phyloP scores from a whole-genome alignment of 2,888 invertebrate species.

The Trichopria drosophilae region DNA sequence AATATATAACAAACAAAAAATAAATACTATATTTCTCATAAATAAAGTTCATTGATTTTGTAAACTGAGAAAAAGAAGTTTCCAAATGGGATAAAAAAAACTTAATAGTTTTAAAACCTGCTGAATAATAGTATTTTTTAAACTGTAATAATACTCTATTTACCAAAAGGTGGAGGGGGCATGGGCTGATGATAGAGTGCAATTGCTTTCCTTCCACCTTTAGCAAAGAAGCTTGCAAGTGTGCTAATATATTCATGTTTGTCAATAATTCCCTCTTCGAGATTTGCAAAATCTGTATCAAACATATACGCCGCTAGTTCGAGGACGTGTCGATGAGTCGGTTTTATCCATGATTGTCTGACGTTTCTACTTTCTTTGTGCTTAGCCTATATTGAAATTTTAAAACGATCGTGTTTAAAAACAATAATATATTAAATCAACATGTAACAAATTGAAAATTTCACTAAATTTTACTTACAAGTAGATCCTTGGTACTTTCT shows the following conservation, averaged over 20 bases:
- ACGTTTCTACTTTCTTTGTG: slow-evolving; percentile 65
- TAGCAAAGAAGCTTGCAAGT: slow-evolving; percentile 66
- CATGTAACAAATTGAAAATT: not conserved
- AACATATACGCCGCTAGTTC: slow-evolving; percentile 68
- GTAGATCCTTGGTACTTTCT: slow-evolving; percentile 43
- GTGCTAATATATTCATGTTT: slow-evolving; percentile 66
- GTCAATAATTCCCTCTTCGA: slow-evolving; percentile 74
- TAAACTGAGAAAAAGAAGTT: not conserved
- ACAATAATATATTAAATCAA: not conserved
- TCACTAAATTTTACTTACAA: slow-evolving; percentile 39
- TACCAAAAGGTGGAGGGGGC: slow-evolving; percentile 69
- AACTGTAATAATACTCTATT: slow-evolving; percentile 22
- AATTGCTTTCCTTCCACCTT: slow-evolving; percentile 66
- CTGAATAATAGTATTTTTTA: slow-evolving; percentile 2
- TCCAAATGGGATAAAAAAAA: not conserved
- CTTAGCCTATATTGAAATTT: slow-evolving; percentile 59
- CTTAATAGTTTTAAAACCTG: no score
- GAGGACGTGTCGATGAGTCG: slow-evolving; percentile 68
- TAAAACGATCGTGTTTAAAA: not conserved
- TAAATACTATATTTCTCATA: no score
- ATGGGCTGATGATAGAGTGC: slow-evolving; percentile 71
- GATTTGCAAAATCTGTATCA: slow-evolving; percentile 61
- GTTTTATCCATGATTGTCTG: slow-evolving; percentile 59
- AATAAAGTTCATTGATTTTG: slow-evolving; percentile 3
- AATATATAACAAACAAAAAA: no score